These are phyloP conservation scores for Oryzias curvinotus DNA, from an alignment of 2,113 vertebrate species.

Conservation along the genomic window DNA sequence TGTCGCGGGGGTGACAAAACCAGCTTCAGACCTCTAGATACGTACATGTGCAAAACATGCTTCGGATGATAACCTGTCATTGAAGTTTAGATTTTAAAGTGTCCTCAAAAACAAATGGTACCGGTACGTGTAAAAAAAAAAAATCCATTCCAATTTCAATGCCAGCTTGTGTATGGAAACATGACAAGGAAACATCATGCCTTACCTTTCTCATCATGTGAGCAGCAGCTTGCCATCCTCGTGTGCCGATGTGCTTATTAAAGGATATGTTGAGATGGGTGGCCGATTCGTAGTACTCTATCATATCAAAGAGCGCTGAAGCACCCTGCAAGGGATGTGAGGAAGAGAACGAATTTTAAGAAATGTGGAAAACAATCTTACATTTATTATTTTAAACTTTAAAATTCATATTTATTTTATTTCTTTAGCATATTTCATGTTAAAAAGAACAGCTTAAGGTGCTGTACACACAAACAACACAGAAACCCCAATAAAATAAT, in stretches of 20 bases:
- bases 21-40: no score
- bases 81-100: no score
- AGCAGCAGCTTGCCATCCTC: conserved; percentile 94
- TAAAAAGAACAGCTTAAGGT: no score
- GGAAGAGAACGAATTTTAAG: neutral
- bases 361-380: neutral
- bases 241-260: conserved; percentile 94
- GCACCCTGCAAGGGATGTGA: conserved; percentile 79
- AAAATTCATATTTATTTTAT: no score
- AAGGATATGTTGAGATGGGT: conserved; percentile 96
- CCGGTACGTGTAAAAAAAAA: no score
- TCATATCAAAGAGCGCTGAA: conserved; percentile 94
- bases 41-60: no score
- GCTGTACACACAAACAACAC: no score
- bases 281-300: conserved; percentile 95
- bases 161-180: neutral
- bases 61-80: no score
- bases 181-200: neutral
- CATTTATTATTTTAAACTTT: neutral
- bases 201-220: conserved; percentile 97
- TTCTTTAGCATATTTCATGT: no score
- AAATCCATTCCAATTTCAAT: neutral
- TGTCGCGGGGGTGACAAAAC: no score
- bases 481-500: no score
- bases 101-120: no score